Evolutionary conservation across 2,797 vertebrate species (phyloP), one percentile per base, ranked within the genome.

Genomic region (Siniperca obscura): DNA sequence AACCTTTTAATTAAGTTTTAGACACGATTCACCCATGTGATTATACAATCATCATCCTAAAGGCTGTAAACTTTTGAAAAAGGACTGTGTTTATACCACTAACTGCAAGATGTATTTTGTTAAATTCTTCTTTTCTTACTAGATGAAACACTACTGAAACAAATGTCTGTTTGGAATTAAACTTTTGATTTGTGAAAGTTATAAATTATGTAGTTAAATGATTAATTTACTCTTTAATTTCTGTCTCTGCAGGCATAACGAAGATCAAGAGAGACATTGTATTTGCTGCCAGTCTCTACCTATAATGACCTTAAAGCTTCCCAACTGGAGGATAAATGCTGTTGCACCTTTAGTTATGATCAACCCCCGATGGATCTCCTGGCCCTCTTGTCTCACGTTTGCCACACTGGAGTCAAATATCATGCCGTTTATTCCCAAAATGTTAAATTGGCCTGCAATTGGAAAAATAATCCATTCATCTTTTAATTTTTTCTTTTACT

Each of bases 221-320:
- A 27, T 14, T 48, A 21, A 70, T 73, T 19, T 3, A 12, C 21
- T 42, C 16, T 3, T 70, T 80, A 78, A 90, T 78, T 85, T 74
- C 11, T 89, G 19, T 81, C 5, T 65, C 52, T 86, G 59, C 85
- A 99, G 98, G 97, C 50, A 99, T 99, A 90, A 98, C 97, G 6
- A 99, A 99, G 95, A 99, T 99, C 94, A 99, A 99, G 94, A 97
- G 98, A 81, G 98, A 99, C 91, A 99, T 99, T 14, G 98, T 99
- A 19, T 99, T 99, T 92, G 98, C 98, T 82, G 98, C 98, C 89
- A 99, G 98, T 91, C 97, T 99, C 65, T 99, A 99, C 91, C 95
- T 99, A 75, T 99, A 94, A 92, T 38, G 42, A 34, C 17, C 17
- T 3, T 5, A 0, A 40, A n/a, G 38, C 71, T 62, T 16, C 19